These are phyloP conservation scores for Haliclona indistincta DNA, from an alignment of 37 sponge, comb jelly and placozoan genomes.

Conservation along the genomic window DNA sequence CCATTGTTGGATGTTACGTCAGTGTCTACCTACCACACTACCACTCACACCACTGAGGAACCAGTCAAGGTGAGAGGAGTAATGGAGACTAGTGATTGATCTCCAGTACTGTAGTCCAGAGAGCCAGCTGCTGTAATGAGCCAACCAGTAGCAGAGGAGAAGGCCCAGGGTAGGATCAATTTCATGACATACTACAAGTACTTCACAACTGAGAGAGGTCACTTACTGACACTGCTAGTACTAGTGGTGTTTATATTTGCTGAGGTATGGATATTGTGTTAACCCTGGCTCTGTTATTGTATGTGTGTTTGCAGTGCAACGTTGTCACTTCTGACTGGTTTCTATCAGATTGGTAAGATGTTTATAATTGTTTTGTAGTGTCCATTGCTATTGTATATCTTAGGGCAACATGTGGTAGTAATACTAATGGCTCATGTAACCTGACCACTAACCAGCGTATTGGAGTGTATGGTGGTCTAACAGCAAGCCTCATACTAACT, in stretches of 20 bases:
- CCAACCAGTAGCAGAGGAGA: too few relatives aligned
- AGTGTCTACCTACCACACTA: too few relatives aligned
- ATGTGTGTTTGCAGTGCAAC: conserved; percentile 32
- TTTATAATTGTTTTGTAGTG: neutral
- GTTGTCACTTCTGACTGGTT: conserved; percentile 64
- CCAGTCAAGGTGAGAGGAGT: too few relatives aligned
- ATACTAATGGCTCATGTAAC: neutral
- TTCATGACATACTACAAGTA: conserved; percentile 34
- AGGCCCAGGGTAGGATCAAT: conserved; percentile 32
- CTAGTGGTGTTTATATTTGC: conserved; percentile 41
- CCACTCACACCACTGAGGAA: too few relatives aligned
- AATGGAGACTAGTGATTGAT: too few relatives aligned
- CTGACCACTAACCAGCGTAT: conserved; percentile 21
- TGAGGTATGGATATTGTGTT: too few relatives aligned
- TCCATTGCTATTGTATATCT: too few relatives aligned
- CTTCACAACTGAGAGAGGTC: conserved; percentile 35
- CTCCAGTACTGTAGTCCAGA: too few relatives aligned
- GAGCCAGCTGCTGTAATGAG: too few relatives aligned
- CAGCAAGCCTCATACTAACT: conserved; percentile 11
- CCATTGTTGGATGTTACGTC: too few relatives aligned
- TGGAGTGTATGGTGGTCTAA: conserved; percentile 35
- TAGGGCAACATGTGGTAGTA: too few relatives aligned
- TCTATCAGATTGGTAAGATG: conserved; percentile 66
- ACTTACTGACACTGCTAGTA: neutral
- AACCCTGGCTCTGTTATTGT: too few relatives aligned